Base-by-base conservation (phyloP, 2,888 invertebrate species). In the Leptopilina syphax region DNA sequence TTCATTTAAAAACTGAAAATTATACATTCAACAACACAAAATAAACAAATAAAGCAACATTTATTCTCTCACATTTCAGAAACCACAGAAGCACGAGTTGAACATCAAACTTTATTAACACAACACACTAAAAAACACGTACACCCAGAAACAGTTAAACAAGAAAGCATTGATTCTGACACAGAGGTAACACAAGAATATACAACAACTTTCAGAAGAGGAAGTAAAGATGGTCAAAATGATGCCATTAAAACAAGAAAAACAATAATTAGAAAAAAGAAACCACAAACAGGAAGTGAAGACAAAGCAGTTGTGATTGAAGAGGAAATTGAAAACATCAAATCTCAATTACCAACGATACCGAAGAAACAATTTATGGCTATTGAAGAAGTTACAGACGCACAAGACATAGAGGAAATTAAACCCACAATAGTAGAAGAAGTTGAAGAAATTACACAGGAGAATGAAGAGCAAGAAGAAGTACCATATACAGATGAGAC, bases 1-100 rank as follows among this genome's bases (percentile, higher is more conserved):
- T 47, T 7, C 47, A 47, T 47, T 9, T 10, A 50, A 50, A 63
- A 18, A 18, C 18, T 18, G 18, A 18, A 18, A 8, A 8, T 7
- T 63, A 9, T 7, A 63, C 63, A 24, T 24, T 63, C 8, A 73
- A 77, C 34, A 44, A 84, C 80, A 84, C 87, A 80, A 77, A 41
- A 87, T 86, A 88, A 82, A 65, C 78, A 87, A 57, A 73, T 88
- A 83, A 89, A 85, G 82, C 81, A 83, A 89, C 89, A 87, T 87
- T 82, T 87, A 83, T 89, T 90, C 85, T 91, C 81, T 91, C 86
- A 89, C 88, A 90, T 92, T 92, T 91, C 91, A 92, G 91, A 91
- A 91, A 91, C 88, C 80, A 90, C 89, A 89, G 90, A 90, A 89
- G 90, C 84, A 89, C 85, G 88, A 88, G 88, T 86, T 82, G 87